phyloP scores from a whole-genome alignment of 2,797 vertebrate species.

The Gymnothorax reevesii region DNA sequence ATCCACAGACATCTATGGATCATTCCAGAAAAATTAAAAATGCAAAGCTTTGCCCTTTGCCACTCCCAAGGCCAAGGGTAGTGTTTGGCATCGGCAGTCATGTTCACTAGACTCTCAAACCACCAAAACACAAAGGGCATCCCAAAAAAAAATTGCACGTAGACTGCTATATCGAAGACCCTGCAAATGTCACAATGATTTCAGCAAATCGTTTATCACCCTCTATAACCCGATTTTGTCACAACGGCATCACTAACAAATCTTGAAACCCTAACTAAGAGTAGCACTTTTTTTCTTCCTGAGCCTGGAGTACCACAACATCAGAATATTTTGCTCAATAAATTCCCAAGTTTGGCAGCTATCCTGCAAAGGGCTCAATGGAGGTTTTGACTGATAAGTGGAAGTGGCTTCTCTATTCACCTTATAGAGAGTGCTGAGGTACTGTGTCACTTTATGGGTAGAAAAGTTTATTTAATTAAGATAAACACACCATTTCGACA shows the following conservation, averaged over 20 bases:
- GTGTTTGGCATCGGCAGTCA: slow-evolving; percentile 7
- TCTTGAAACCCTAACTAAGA: background rate
- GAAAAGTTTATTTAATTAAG: background rate
- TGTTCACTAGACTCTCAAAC: slow-evolving; percentile 22
- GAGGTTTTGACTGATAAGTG: background rate
- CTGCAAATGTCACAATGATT: background rate
- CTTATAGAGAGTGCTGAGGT: background rate
- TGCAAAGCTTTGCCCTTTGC: slow-evolving; percentile 15
- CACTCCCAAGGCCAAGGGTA: background rate
- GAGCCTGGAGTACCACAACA: background rate
- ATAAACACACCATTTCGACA: background rate
- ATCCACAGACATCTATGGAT: no score
- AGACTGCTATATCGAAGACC: background rate
- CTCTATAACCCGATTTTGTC: background rate
- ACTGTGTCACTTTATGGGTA: background rate
- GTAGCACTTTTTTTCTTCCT: background rate
- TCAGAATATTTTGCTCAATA: background rate
- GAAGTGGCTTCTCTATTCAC: background rate
- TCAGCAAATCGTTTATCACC: background rate
- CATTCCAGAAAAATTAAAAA: background rate
- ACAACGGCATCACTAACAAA: background rate
- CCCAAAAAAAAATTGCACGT: background rate
- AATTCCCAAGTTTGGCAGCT: background rate
- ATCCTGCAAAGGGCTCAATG: background rate
- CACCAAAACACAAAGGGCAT: slow-evolving; percentile 7